phyloP scores from a whole-genome alignment of 2,888 invertebrate genomes.

The Nephrotoma appendiculata region DNA sequence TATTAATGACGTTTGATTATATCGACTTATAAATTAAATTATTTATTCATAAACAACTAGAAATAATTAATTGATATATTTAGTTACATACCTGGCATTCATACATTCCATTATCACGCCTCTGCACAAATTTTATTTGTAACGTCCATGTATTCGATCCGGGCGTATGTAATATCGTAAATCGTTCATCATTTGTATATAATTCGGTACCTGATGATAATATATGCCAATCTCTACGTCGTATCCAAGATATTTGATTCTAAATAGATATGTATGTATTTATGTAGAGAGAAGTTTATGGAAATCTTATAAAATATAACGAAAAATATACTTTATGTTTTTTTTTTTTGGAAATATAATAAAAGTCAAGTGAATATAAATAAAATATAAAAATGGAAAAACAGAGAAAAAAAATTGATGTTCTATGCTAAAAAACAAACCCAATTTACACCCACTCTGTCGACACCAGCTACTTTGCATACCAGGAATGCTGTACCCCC shows the following conservation, averaged over 20 bases:
- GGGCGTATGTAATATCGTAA: conserved; percentile 67
- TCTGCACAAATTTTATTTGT: conserved; percentile 88
- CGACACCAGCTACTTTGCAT: conserved; percentile 34
- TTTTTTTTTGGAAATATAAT: not conserved
- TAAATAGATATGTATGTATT: conserved; percentile 16
- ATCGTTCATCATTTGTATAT: conserved; percentile 81
- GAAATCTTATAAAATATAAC: not conserved
- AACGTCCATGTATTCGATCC: conserved; percentile 88
- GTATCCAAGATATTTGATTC: conserved; percentile 82
- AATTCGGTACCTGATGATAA: conserved; percentile 79
- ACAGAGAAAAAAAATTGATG: not conserved
- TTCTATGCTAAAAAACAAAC: conserved; percentile 23
- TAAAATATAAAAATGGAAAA: not conserved
- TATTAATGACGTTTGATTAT: too few species aligned
- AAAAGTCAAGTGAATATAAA: not conserved
- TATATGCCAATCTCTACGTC: conserved; percentile 86
- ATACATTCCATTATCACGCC: conserved; percentile 84
- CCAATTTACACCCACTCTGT: conserved; percentile 37
- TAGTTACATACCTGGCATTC: conserved; percentile 65
- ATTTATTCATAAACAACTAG: not conserved
- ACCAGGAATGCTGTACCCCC: conserved; percentile 34
- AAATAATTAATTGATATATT: not conserved
- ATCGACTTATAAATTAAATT: not conserved
- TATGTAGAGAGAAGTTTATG: not conserved
- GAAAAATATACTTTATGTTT: not conserved